A percentile compares a stretch with the other conserved stretches of the same genome.
Conservation (phyloP, 2,888 invertebrate genomes). For the Apamea epomidion region DNA sequence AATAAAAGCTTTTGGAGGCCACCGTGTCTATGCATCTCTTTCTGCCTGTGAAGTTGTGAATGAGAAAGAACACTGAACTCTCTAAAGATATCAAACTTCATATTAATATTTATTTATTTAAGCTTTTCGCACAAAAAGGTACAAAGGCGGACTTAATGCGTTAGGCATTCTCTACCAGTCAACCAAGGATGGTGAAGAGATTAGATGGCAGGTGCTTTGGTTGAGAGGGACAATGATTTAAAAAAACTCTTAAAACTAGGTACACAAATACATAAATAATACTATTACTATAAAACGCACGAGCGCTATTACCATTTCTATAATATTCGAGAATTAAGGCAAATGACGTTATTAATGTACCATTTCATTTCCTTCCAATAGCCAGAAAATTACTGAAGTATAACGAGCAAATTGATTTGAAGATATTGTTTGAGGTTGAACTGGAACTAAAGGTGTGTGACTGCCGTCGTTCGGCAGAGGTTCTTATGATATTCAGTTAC, state of each 20-base stretch:
- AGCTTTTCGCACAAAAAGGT: too few species aligned
- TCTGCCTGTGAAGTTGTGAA: neutral
- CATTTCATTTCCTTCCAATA: constrained; percentile 9
- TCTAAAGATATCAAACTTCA: neutral
- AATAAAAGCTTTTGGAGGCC: too few species aligned
- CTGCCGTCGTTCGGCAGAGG: constrained; percentile 31
- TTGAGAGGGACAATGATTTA: too few species aligned
- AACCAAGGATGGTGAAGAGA: too few species aligned
- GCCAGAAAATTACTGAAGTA: constrained; percentile 12
- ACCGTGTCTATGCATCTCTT: neutral
- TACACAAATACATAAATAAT: too few species aligned
- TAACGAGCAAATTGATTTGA: constrained; percentile 34
- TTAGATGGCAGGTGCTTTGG: too few species aligned
- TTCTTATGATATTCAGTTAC: constrained; percentile 25
- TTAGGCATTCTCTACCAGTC: too few species aligned
- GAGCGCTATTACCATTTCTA: too few species aligned
- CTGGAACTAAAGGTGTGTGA: constrained; percentile 36
- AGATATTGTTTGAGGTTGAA: constrained; percentile 36
- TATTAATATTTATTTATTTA: too few species aligned
- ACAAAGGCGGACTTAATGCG: too few species aligned
- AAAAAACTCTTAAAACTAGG: too few species aligned
- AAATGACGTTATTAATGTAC: neutral
- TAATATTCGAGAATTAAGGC: neutral
- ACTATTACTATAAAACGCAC: too few species aligned
- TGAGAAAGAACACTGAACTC: neutral